Conservation (phyloP, 2,113 vertebrate genomes). For the Bubo blakistoni region DNA sequence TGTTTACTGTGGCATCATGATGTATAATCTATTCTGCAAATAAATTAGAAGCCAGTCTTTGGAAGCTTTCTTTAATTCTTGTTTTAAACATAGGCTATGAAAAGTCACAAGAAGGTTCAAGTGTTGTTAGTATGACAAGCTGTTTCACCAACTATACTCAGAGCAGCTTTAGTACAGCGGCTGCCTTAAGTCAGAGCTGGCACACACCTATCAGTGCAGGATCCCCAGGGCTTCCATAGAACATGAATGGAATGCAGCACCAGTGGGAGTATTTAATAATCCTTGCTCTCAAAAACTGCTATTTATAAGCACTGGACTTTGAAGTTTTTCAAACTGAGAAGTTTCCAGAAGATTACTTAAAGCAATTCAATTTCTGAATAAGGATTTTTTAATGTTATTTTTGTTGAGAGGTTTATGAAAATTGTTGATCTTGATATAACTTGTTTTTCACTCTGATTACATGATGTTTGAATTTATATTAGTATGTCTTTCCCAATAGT, state of each 20-base stretch:
- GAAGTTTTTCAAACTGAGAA: conserved; percentile 39
- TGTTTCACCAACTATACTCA: conserved; percentile 45
- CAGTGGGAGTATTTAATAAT: conserved; percentile 48
- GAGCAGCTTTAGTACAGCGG: conserved; percentile 43
- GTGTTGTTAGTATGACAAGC: conserved; percentile 61
- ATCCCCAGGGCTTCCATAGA: conserved; percentile 36
- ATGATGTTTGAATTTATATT: background rate
- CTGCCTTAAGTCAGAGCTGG: conserved; percentile 37
- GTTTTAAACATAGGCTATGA: conserved; percentile 60
- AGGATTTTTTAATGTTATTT: background rate
- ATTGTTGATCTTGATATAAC: background rate
- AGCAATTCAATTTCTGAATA: conserved; percentile 37
- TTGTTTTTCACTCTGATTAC: background rate
- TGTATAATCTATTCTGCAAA: conserved; percentile 51
- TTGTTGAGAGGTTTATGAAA: conserved; percentile 1
- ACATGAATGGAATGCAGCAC: conserved; percentile 33
- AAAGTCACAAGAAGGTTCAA: conserved; percentile 54
- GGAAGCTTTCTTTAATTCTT: conserved; percentile 49
- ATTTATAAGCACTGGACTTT: background rate
- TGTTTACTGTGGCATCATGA: conserved; percentile 43
- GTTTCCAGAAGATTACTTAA: conserved; percentile 47
- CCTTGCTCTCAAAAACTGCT: conserved; percentile 17
- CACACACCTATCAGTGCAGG: background rate
- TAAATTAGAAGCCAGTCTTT: conserved; percentile 65
- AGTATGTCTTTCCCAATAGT: background rate